Evolutionary conservation across 2,888 invertebrate genomes (phyloP), one percentile per base, ranked within the genome.

Genomic region (Sepioteuthis lessoniana): DNA sequence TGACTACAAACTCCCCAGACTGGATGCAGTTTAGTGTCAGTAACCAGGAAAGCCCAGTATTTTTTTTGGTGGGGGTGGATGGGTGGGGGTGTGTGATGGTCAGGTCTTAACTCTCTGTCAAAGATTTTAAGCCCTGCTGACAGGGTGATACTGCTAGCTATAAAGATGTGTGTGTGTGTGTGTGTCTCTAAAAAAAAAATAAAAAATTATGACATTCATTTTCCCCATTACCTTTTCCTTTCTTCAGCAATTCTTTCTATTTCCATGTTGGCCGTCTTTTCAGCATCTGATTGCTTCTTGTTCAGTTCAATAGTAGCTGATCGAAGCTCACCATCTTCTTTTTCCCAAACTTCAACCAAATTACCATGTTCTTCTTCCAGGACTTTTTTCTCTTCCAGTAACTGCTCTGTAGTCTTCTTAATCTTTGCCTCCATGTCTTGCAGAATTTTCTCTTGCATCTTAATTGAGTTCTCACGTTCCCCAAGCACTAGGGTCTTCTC

Each of bases 321-420:
- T 97, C 97, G 95, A 97, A 97, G 94, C 97, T 97, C 97, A 97
- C 97, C 95, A 96, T 96, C 95, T 97, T 97, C 95, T 97, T 97
- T 95, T 93, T 95, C 93, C 50, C 95, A 93, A 90, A 95, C 93
- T 76, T 94, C 93, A 37, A 95, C 93, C 94, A 95, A 95, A n/a
- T 94, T 91, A 35, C 97, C 97, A 94, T 97, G 97, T 94, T 97
- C 97, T 95, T 97, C 97, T 95, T 98, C 96, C 98, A 98, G 94
- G 97, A 97, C 94, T 90, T 96, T 96, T 95, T 96, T 96, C 94
- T 96, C 96, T n/a, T 94, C 94, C 94, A 96, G 96, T 93, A 96
- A 95, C 50, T 95, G 94, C 94, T 96, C 96, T 93, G 95, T 94
- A 91, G 95, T 94, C n/a, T 94, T 94, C 93, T 94, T 94, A 46